phyloP scores from a whole-genome alignment of 2,797 vertebrate species.

The Thalassophryne amazonica region DNA sequence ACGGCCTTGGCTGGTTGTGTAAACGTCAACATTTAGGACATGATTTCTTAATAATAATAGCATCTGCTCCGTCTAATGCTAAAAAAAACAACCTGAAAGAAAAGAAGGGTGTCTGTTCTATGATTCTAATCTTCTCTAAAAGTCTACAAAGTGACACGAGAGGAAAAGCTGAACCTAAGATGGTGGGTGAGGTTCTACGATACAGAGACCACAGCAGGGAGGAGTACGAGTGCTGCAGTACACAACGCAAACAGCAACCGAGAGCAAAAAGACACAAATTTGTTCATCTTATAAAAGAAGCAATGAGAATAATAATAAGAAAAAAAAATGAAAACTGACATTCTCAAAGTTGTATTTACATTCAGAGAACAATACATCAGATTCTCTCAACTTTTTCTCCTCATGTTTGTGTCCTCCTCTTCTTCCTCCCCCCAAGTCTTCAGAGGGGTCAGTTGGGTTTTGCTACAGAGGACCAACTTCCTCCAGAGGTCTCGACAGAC shows the following conservation, averaged over 20 bases:
- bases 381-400: constrained; percentile 20
- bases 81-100: constrained; percentile 22
- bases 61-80: constrained; percentile 35
- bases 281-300: constrained; percentile 57
- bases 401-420: neutral
- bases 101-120: constrained; percentile 2
- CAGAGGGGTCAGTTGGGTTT: constrained; percentile 10
- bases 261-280: constrained; percentile 26
- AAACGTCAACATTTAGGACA: constrained; percentile 30
- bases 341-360: constrained; percentile 71
- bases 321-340: constrained; percentile 53
- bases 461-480: constrained; percentile 54
- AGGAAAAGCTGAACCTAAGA: constrained; percentile 20
- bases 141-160: constrained; percentile 24
- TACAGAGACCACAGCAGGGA: constrained; percentile 34
- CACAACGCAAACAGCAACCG: constrained; percentile 38
- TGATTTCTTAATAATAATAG: constrained; percentile 21
- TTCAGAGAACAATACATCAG: constrained; percentile 55
- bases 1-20: neutral
- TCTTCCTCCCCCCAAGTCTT: neutral
- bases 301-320: constrained; percentile 40
- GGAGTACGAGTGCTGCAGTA: constrained; percentile 9
- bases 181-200: neutral
- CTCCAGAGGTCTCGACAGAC: neutral
- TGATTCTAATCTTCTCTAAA: constrained; percentile 46